Evolutionary conservation across 2,888 invertebrate genomes (phyloP).

Genomic region (Microchrysa polita): DNA sequence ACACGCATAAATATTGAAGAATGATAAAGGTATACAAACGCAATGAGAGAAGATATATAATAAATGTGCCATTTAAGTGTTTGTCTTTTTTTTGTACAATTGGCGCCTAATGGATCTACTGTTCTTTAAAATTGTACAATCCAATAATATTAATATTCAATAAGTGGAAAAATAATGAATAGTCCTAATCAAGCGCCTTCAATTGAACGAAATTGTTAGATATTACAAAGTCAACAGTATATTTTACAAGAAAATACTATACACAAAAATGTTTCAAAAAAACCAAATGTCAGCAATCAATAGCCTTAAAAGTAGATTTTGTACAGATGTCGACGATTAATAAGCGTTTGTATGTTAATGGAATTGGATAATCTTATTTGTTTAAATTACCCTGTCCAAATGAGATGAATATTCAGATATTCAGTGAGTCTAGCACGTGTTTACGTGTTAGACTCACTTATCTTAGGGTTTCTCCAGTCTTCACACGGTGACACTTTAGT

Average conservation of each 20-base stretch:
- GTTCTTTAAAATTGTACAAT: background rate
- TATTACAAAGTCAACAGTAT: conserved; percentile 30
- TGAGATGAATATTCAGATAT: no score
- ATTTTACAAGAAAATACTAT: conserved; percentile 39
- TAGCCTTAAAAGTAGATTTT: conserved; percentile 30
- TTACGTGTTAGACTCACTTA: no score
- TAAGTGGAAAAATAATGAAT: conserved; percentile 14
- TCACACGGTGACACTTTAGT: no score
- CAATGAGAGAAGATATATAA: background rate
- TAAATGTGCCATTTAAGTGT: conserved; percentile 31
- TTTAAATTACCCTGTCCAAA: no score
- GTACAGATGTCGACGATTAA: background rate
- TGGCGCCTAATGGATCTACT: background rate
- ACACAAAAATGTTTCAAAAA: conserved; percentile 29
- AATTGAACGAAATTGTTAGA: conserved; percentile 30
- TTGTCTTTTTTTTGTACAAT: background rate
- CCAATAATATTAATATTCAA: conserved; percentile 29
- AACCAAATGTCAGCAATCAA: conserved; percentile 14
- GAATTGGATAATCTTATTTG: background rate
- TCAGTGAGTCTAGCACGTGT: no score
- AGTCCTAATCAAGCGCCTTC: conserved; percentile 48
- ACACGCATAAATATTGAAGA: no score
- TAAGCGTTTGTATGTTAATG: background rate
- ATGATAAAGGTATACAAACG: no score
- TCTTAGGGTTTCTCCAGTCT: no score